phyloP scores from a whole-genome alignment of 2,888 invertebrate genomes.

The Mycalesis mineus region DNA sequence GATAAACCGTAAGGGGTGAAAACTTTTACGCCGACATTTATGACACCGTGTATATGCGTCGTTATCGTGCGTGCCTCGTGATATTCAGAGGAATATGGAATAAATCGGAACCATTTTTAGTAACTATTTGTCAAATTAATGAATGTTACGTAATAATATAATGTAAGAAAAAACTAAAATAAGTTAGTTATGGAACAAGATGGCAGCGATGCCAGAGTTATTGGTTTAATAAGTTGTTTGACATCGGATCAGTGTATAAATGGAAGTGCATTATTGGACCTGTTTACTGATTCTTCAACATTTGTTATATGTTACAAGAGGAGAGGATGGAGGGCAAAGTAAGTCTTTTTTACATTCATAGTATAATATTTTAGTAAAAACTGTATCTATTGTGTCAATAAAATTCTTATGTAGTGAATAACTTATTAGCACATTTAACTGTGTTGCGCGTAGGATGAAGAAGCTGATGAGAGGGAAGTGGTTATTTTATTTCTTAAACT shows the following conservation, averaged over 20 bases:
- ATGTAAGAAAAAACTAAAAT: constrained; percentile 31
- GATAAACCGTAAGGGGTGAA: constrained; percentile 26
- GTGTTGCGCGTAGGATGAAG: too few relatives aligned
- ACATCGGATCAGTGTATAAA: constrained; percentile 55
- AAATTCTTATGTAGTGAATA: too few relatives aligned
- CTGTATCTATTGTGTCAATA: too few relatives aligned
- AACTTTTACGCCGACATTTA: constrained; percentile 39
- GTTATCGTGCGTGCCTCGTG: not conserved
- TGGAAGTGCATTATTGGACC: constrained; percentile 69
- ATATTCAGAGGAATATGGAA: not conserved
- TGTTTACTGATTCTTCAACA: constrained; percentile 52
- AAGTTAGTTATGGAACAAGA: constrained; percentile 67
- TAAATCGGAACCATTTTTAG: not conserved
- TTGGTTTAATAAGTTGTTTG: constrained; percentile 50
- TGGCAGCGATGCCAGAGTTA: constrained; percentile 41
- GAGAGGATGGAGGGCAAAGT: constrained; percentile 53
- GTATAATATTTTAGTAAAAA: too few relatives aligned
- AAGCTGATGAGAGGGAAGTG: too few relatives aligned
- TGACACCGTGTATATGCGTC: not conserved
- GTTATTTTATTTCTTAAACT: too few relatives aligned
- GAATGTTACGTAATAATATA: constrained; percentile 1
- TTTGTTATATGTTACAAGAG: constrained; percentile 45
- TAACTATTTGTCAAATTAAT: not conserved
- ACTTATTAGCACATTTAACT: too few relatives aligned
- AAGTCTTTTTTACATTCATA: constrained; percentile 38